Conservation (phyloP, 37 sponge, comb jelly and placozoan species). For the Agelas oroides region DNA sequence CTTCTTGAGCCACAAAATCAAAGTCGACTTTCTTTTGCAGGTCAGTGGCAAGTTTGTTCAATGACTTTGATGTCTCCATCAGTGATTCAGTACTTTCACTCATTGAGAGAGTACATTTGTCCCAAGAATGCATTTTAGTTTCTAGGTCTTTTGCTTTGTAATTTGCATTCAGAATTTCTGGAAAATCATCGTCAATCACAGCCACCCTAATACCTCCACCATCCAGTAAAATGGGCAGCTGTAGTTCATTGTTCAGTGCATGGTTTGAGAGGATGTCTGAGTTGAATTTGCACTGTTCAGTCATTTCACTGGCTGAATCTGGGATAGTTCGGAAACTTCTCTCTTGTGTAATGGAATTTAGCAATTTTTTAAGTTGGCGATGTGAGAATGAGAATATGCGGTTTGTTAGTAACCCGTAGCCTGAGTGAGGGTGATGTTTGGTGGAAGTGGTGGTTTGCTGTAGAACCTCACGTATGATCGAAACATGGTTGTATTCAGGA, state of each 20-base stretch:
- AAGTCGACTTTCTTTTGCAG: no score
- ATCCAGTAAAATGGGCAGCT: background rate
- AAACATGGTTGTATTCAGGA: no score
- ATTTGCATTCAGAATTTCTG: background rate
- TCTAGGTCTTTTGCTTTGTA: background rate
- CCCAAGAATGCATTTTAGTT: background rate
- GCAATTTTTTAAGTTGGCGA: no score
- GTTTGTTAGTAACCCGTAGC: background rate
- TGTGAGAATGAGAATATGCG: background rate
- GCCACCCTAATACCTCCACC: background rate
- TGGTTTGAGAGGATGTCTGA: background rate
- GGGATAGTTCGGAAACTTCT: no score
- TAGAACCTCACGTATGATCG: background rate
- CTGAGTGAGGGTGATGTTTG: background rate
- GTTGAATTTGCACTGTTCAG: background rate
- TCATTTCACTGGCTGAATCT: background rate
- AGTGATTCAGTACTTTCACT: background rate
- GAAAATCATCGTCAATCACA: conserved; percentile 15
- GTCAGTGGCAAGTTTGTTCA: no score
- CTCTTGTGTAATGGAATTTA: background rate
- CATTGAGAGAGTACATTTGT: background rate
- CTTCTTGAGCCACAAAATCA: no score
- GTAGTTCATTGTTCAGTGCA: no score
- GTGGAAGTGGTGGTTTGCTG: background rate
- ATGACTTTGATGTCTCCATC: no score